These are phyloP conservation scores for Pogonocherus hispidulus DNA, from an alignment of 2,888 invertebrate species.

Conservation along the genomic window DNA sequence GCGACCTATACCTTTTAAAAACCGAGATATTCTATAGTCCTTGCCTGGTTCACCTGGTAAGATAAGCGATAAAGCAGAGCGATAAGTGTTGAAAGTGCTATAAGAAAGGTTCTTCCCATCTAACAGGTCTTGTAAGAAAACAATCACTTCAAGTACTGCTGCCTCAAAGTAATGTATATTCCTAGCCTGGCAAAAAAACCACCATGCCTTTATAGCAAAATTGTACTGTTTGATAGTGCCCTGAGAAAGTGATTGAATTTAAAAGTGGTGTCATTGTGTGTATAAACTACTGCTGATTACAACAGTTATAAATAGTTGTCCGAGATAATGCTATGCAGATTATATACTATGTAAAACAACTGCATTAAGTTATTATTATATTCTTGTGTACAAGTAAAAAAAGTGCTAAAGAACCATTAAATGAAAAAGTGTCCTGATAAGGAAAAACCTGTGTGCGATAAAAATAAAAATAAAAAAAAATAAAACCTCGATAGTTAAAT, in stretches of 20 bases:
- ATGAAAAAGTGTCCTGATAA: too few relatives aligned
- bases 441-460: too few relatives aligned
- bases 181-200: neutral
- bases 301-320: too few relatives aligned
- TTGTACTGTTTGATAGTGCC: constrained; percentile 12
- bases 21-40: neutral
- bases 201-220: neutral
- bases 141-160: neutral
- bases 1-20: neutral
- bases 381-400: too few relatives aligned
- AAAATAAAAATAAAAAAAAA: too few relatives aligned
- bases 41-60: neutral
- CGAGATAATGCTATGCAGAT: too few relatives aligned
- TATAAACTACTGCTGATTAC: neutral
- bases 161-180: neutral
- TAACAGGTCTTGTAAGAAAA: neutral
- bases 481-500: too few relatives aligned
- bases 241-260: constrained; percentile 4
- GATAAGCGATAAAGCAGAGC: neutral
- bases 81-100: neutral
- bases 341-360: too few relatives aligned
- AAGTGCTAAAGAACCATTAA: too few relatives aligned
- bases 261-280: too few relatives aligned
- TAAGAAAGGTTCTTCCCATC: neutral
- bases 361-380: too few relatives aligned